Percentiles rank a stretch among this genome's conserved stretches.
These are phyloP conservation scores for Halesus radiatus DNA, from an alignment of 1,140 invertebrate species.

Conservation along the genomic window DNA sequence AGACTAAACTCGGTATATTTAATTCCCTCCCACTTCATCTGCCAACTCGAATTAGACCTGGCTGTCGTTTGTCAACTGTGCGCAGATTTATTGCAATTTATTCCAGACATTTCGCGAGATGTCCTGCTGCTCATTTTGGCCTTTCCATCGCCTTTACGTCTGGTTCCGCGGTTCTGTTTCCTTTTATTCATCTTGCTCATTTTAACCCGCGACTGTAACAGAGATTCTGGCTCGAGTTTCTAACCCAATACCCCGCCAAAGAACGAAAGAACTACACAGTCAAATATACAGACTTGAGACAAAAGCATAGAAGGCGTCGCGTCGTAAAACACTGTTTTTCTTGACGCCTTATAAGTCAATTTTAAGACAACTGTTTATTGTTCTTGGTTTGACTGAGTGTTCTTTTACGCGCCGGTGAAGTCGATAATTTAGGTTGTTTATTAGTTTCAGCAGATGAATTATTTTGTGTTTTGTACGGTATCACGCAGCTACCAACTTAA, in stretches of 20 bases:
- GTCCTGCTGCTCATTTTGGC: slow-evolving; percentile 27
- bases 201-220: not conserved
- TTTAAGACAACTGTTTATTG: not conserved
- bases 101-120: slow-evolving; percentile 34
- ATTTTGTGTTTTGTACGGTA: not conserved
- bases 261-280: not conserved
- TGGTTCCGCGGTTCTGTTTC: slow-evolving; percentile 6
- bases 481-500: not conserved
- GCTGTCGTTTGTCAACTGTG: slow-evolving; percentile 34
- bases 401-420: not conserved
- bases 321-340: slow-evolving; percentile 22
- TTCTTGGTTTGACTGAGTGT: not conserved
- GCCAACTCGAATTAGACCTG: slow-evolving; percentile 33
- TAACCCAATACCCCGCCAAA: slow-evolving; percentile 22
- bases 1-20: not conserved
- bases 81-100: slow-evolving; percentile 37
- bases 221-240: slow-evolving; percentile 25
- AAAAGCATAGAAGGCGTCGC: slow-evolving; percentile 27
- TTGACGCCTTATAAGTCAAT: slow-evolving; percentile 4
- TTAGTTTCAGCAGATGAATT: slow-evolving; percentile 2
- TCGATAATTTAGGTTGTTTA: not conserved
- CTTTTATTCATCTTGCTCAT: not conserved
- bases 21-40: slow-evolving; percentile 10
- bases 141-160: slow-evolving; percentile 2
- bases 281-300: slow-evolving; percentile 18